Conservation (phyloP, 2,797 vertebrate species). For the Triplophysa yarkandensis region DNA sequence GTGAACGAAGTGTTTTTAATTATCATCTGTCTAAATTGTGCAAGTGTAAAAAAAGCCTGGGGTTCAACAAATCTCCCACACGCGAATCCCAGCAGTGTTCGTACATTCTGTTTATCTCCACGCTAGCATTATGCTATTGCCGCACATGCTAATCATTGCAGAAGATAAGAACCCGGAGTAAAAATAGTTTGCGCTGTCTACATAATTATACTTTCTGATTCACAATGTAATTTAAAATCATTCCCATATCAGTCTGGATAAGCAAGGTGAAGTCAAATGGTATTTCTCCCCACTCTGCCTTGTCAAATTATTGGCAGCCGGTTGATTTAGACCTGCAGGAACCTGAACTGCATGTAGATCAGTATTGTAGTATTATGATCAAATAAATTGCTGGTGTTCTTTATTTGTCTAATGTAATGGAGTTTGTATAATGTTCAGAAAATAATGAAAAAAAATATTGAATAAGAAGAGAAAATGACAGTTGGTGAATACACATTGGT, state of each 20-base stretch:
- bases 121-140: conserved; percentile 33
- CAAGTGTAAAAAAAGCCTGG: conserved; percentile 44
- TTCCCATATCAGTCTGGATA: not conserved
- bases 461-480: not conserved
- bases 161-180: conserved; percentile 46
- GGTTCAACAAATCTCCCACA: conserved; percentile 42
- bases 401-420: not conserved
- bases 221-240: conserved; percentile 37
- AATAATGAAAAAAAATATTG: not conserved
- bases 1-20: conserved; percentile 49
- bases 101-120: conserved; percentile 52
- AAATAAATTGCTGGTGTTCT: not conserved
- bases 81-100: conserved; percentile 39
- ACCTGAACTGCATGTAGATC: not conserved
- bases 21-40: conserved; percentile 40
- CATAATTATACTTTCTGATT: conserved; percentile 46
- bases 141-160: conserved; percentile 49
- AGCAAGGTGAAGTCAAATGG: conserved; percentile 8
- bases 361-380: not conserved
- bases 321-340: not conserved
- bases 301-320: not conserved
- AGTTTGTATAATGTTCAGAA: not conserved
- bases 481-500: not conserved
- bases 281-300: not conserved
- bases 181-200: conserved; percentile 50